Base-by-base conservation (phyloP, 2,888 invertebrate genomes). In the Chrysopilus asiliformis region DNA sequence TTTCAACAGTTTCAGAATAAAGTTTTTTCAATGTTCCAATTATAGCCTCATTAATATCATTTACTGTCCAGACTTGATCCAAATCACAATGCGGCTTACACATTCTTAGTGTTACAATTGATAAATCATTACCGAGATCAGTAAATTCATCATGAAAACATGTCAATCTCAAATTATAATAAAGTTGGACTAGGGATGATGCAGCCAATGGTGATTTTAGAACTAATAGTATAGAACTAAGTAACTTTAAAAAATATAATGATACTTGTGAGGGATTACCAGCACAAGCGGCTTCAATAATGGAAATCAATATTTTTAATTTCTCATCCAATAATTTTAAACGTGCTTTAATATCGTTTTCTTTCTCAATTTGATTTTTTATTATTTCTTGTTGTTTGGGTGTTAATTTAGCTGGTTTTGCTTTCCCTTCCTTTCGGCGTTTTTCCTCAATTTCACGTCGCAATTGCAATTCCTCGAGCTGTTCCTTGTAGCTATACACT, bases 401-500 rank as follows among this genome's bases (percentile, higher is more conserved):
- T 1, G 84, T 79, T 32, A 82, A 62, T 49, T 77, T 73, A 1
- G 76, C 74, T 29, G 75, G 77, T 48, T 79, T 80, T 25, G 76
- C 60, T 58, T 82, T 85, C 1, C 87, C 87, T 50, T 85, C 82
- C 40, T 72, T 73, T 18, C 76, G 74, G 36, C 77, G 76, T 60
- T 90, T 90, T 49, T 90, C 91, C 49, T 93, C 93, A 14, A 94
- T 66, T 64, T 95, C 94, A 42, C 89, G 76, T n/a, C 86, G 70
- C 36, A 95, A 66, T 55, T 94, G 89, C 47, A 91, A 60, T 58
- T 97, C 97, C 53, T 94, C 95, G 53, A 91, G 70, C 58, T 98
- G 97, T 43, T 97, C 97, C 56, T 91, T 89, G 60, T 89, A 94
- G 43, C 91, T 90, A 60, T 97, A 97, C 2, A 81, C 86, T 64